A percentile compares a stretch with the other conserved stretches of the same genome.
Conservation (phyloP, 2,113 vertebrate species). For the Herpetotheres cachinnans region DNA sequence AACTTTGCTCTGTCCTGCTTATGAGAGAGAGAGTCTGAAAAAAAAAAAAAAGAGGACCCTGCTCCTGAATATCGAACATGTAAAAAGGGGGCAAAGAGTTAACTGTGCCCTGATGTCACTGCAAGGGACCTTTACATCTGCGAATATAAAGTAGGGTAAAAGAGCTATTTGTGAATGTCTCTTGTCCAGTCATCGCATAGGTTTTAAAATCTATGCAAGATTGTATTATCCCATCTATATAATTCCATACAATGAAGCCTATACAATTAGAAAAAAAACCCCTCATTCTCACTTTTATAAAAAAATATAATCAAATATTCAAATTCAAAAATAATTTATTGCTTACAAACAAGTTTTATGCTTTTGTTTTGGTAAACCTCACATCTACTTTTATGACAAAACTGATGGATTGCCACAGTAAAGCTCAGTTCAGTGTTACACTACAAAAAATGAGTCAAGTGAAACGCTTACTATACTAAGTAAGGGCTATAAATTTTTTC, state of each 20-base stretch:
- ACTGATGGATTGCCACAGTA: not conserved
- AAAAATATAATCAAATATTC: not conserved
- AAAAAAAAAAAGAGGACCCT: not conserved
- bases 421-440: accelerated
- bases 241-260: not conserved
- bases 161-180: not conserved
- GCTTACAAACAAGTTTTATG: not conserved
- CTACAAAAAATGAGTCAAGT: not conserved
- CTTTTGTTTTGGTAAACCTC: not conserved
- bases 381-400: not conserved
- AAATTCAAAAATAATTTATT: not conserved
- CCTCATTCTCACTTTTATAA: not conserved
- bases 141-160: not conserved
- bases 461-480: not conserved
- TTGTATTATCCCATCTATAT: not conserved
- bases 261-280: not conserved
- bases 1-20: not conserved
- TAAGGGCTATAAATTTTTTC: not conserved
- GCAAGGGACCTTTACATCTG: not conserved
- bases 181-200: not conserved
- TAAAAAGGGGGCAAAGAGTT: not conserved
- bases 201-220: not conserved
- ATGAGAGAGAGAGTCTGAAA: not conserved
- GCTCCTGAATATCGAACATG: accelerated
- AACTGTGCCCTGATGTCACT: not conserved